These are phyloP conservation scores for Caretta caretta DNA, from an alignment of 2,113 vertebrate genomes.

Conservation along the genomic window DNA sequence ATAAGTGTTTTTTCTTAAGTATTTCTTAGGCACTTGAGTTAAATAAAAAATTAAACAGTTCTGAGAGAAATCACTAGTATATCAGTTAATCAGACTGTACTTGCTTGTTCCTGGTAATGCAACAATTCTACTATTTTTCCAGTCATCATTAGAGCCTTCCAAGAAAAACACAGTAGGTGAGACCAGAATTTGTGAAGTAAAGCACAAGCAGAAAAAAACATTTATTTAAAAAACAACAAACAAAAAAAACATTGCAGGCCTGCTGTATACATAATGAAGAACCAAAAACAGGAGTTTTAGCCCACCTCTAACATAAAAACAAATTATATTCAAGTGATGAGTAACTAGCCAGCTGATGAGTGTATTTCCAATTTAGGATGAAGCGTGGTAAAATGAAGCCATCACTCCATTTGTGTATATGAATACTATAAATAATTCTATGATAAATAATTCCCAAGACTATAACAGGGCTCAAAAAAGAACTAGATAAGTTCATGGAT, in stretches of 20 bases:
- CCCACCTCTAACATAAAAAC: not conserved
- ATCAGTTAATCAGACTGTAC: not conserved
- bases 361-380: not conserved
- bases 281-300: not conserved
- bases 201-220: not conserved
- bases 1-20: conserved; percentile 1
- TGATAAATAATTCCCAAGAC: too few relatives aligned
- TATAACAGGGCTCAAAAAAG: too few relatives aligned
- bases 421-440: rapidly evolving
- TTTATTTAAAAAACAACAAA: not conserved
- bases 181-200: not conserved
- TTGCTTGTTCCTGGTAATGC: not conserved
- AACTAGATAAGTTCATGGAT: too few relatives aligned
- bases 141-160: not conserved
- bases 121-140: not conserved
- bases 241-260: not conserved
- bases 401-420: not conserved
- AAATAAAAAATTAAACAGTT: not conserved
- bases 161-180: not conserved
- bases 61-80: not conserved
- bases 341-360: rapidly evolving
- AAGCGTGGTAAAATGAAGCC: rapidly evolving
- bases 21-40: not conserved
- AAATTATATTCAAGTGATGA: not conserved
- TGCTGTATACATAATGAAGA: not conserved